phyloP scores from a whole-genome alignment of 2,113 vertebrate species.

The Phyllopteryx taeniolatus region DNA sequence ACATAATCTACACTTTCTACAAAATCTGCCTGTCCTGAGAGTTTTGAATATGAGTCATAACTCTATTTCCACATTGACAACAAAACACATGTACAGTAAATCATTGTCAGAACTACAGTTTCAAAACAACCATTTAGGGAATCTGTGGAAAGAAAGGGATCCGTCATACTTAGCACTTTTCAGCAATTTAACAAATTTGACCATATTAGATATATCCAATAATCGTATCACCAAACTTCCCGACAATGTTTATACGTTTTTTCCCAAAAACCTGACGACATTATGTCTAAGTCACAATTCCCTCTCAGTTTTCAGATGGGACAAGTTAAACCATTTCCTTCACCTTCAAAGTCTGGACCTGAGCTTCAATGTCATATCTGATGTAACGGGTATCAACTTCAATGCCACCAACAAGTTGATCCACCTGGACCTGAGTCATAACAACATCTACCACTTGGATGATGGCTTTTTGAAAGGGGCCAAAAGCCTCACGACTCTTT shows the following conservation, averaged over 20 bases:
- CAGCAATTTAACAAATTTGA: slow-evolving; percentile 64
- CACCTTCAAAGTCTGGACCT: slow-evolving; percentile 66
- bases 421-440: slow-evolving; percentile 70
- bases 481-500: slow-evolving; percentile 57
- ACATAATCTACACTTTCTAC: slow-evolving; percentile 68
- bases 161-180: slow-evolving; percentile 60
- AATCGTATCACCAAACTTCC: slow-evolving; percentile 66
- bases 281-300: slow-evolving; percentile 59
- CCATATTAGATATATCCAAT: slow-evolving; percentile 69
- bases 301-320: slow-evolving; percentile 65
- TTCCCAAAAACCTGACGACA: slow-evolving; percentile 59
- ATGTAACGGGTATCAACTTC: slow-evolving; percentile 48
- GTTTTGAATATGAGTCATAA: slow-evolving; percentile 73
- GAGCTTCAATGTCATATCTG: slow-evolving; percentile 64
- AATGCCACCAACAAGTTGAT: slow-evolving; percentile 53
- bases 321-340: slow-evolving; percentile 43
- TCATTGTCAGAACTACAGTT: slow-evolving; percentile 77
- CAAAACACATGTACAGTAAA: slow-evolving; percentile 60
- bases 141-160: slow-evolving; percentile 70
- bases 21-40: slow-evolving; percentile 65
- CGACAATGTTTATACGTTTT: slow-evolving; percentile 40
- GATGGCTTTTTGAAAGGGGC: slow-evolving; percentile 48
- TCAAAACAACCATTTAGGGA: slow-evolving; percentile 66
- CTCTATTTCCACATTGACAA: slow-evolving; percentile 74
- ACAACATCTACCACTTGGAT: slow-evolving; percentile 67